A percentile compares a stretch with the other conserved stretches of the same genome.
Evolutionary conservation across 2,888 invertebrate species (phyloP).

Genomic region (Nemurella pictetii): DNA sequence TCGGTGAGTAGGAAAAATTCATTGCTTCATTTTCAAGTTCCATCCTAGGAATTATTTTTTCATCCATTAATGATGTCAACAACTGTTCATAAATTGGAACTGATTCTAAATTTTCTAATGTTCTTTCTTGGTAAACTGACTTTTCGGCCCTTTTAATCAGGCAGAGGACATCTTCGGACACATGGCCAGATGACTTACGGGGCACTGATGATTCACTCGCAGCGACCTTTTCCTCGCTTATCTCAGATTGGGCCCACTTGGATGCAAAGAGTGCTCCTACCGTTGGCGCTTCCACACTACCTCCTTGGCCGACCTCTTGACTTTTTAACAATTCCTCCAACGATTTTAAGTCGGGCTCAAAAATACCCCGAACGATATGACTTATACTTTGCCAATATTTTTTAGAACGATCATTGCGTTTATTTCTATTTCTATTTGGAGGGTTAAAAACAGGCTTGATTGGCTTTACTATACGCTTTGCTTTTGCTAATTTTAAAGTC

Average conservation of each 20-base stretch:
- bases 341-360: background rate
- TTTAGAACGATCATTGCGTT: background rate
- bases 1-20: background rate
- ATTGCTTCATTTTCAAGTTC: background rate
- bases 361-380: background rate
- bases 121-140: background rate
- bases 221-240: conserved; percentile 3
- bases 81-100: background rate
- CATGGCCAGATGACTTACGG: background rate
- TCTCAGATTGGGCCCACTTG: background rate
- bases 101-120: background rate
- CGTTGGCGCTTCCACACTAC: background rate
- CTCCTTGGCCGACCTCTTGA: background rate
- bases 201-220: background rate
- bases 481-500: background rate
- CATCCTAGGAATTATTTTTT: background rate
- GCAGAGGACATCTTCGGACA: background rate
- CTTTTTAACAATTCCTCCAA: background rate
- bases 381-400: background rate
- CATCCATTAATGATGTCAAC: background rate
- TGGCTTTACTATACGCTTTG: background rate
- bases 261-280: background rate
- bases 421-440: background rate
- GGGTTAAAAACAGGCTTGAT: background rate
- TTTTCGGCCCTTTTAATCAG: background rate